Evolutionary conservation across 1,140 invertebrate species (phyloP).

Genomic region (Heliconius himera): DNA sequence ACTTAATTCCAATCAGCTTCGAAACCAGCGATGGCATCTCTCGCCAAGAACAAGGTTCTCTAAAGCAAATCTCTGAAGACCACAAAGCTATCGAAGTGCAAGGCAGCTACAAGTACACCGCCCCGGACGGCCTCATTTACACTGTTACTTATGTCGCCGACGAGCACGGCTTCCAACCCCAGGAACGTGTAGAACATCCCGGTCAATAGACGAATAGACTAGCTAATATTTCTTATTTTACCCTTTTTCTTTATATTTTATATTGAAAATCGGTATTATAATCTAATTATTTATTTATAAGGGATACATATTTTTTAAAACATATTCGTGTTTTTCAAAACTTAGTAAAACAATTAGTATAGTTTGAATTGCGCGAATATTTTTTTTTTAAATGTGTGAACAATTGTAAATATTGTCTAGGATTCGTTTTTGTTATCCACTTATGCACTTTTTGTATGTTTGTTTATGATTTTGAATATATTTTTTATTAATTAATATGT

Average conservation of each 20-base stretch:
- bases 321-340: neutral
- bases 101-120: conserved; percentile 83
- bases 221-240: neutral
- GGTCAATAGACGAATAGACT: conserved; percentile 40
- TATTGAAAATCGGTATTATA: neutral
- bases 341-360: neutral
- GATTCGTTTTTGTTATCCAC: conserved; percentile 40
- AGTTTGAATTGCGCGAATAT: neutral
- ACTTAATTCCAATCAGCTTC: conserved; percentile 48
- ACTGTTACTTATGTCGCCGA: conserved; percentile 83
- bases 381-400: neutral
- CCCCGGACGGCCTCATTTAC: conserved; percentile 81
- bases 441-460: conserved; percentile 45
- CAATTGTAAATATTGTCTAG: conserved; percentile 24
- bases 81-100: conserved; percentile 64
- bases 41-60: conserved; percentile 67
- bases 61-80: conserved; percentile 68
- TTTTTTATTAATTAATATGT: conserved; percentile 39
- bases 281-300: neutral
- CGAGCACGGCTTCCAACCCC: conserved; percentile 80
- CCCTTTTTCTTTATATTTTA: neutral
- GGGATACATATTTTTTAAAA: neutral
- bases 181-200: conserved; percentile 68
- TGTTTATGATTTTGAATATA: conserved; percentile 51
- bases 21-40: conserved; percentile 73